Evolutionary conservation across 2,113 vertebrate species (phyloP).

Genomic region (Furnarius figulus): DNA sequence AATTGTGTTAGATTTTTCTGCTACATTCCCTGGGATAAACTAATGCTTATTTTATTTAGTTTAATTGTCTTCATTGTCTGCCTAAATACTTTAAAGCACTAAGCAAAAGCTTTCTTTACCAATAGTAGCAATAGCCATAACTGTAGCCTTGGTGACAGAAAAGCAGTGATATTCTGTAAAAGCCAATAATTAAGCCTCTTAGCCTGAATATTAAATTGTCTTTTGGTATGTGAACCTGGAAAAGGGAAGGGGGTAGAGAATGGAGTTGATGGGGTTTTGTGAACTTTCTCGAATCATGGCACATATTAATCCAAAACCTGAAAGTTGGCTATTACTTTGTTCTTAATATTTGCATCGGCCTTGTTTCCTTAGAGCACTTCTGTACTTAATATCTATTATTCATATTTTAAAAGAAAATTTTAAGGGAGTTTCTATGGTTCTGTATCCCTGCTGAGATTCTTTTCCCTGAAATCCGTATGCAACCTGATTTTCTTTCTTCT

Average conservation of each 20-base stretch:
- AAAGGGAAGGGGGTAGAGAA: background rate
- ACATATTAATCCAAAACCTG: background rate
- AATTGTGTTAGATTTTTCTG: background rate
- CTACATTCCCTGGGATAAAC: background rate
- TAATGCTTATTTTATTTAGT: background rate
- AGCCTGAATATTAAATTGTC: background rate
- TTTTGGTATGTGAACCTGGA: background rate
- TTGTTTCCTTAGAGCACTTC: background rate
- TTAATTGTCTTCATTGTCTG: background rate
- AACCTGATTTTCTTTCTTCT: background rate
- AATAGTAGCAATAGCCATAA: background rate
- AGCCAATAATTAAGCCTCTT: background rate
- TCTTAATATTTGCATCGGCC: background rate
- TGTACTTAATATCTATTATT: background rate
- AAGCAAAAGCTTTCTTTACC: background rate
- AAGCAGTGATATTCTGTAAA: background rate
- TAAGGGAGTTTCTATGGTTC: background rate
- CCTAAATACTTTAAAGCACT: background rate
- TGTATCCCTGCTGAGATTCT: background rate
- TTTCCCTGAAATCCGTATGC: background rate
- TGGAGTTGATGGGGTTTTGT: background rate
- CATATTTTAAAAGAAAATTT: background rate
- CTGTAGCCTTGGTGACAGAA: background rate
- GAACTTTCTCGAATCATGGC: background rate
- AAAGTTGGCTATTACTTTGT: background rate